Evolutionary conservation across 2,888 invertebrate genomes (phyloP).

Genomic region (Eulithis prunata): DNA sequence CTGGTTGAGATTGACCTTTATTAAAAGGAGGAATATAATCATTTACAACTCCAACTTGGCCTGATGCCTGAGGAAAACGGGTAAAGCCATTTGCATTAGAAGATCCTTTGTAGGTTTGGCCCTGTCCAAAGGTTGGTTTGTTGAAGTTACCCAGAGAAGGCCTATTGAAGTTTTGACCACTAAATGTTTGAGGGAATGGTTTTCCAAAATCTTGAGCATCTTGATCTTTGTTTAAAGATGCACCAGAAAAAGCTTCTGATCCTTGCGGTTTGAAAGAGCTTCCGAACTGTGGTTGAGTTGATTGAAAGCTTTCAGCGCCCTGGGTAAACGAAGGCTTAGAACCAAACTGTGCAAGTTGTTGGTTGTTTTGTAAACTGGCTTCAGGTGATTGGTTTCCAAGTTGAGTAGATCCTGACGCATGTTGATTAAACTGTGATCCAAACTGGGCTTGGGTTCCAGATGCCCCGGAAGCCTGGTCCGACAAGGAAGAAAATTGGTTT

Average conservation of each 20-base stretch:
- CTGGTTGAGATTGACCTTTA: constrained; percentile 32
- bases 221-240: constrained; percentile 20
- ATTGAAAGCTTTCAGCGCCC: constrained; percentile 18
- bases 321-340: constrained; percentile 19
- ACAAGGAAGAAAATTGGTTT: constrained; percentile 20
- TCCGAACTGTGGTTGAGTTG: constrained; percentile 33
- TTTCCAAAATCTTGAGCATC: constrained; percentile 30
- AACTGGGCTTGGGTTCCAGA: constrained; percentile 30
- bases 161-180: constrained; percentile 25
- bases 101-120: constrained; percentile 18
- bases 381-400: constrained; percentile 18
- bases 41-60: constrained; percentile 45
- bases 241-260: constrained; percentile 27
- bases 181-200: constrained; percentile 22
- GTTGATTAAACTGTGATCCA: constrained; percentile 23
- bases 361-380: constrained; percentile 18
- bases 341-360: constrained; percentile 28
- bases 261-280: constrained; percentile 37
- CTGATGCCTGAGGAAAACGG: constrained; percentile 17
- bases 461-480: constrained; percentile 14
- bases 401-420: constrained; percentile 23
- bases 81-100: constrained; percentile 11
- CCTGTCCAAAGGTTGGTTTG: constrained; percentile 13
- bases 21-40: constrained; percentile 55
- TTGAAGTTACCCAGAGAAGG: constrained; percentile 18